These are phyloP conservation scores for Drosophila infuscata DNA, from an alignment of 2,888 invertebrate genomes.

Conservation along the genomic window DNA sequence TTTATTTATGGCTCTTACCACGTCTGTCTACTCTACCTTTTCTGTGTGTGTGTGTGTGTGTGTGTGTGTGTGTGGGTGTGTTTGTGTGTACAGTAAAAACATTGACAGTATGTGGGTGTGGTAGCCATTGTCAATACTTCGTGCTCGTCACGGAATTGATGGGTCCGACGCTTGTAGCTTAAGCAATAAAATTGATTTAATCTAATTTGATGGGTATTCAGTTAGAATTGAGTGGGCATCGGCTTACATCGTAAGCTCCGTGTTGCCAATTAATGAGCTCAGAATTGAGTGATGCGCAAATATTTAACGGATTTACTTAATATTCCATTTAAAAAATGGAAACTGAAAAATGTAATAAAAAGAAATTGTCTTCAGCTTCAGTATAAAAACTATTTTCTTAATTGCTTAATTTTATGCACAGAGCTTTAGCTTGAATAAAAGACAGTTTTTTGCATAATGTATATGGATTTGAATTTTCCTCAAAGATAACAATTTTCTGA, in stretches of 20 bases:
- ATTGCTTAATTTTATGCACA: slow-evolving; percentile 54
- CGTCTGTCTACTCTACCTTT: slow-evolving; percentile 8
- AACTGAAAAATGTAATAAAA: background rate
- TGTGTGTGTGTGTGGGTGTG: background rate
- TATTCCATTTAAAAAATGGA: background rate
- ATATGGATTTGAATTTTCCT: slow-evolving; percentile 30
- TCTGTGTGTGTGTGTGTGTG: background rate
- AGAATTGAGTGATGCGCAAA: slow-evolving; percentile 19
- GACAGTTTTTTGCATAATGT: slow-evolving; percentile 5
- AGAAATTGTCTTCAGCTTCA: background rate
- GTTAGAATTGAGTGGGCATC: background rate
- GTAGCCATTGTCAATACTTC: slow-evolving; percentile 37
- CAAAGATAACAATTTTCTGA: slow-evolving; percentile 23
- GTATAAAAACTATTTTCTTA: slow-evolving; percentile 50
- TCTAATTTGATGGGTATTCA: slow-evolving; percentile 40
- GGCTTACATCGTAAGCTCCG: slow-evolving; percentile 1
- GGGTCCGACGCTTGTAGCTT: slow-evolving; percentile 18
- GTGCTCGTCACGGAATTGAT: slow-evolving; percentile 48
- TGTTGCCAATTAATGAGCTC: slow-evolving; percentile 30
- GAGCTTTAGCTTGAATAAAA: slow-evolving; percentile 43
- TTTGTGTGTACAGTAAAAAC: slow-evolving; percentile 21
- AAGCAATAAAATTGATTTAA: slow-evolving; percentile 59
- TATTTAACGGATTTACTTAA: slow-evolving; percentile 2
- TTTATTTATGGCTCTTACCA: slow-evolving; percentile 47
- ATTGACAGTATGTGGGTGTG: slow-evolving; percentile 70